Base-by-base conservation (phyloP, 2,888 invertebrate genomes). In the Odontocerum albicorne region DNA sequence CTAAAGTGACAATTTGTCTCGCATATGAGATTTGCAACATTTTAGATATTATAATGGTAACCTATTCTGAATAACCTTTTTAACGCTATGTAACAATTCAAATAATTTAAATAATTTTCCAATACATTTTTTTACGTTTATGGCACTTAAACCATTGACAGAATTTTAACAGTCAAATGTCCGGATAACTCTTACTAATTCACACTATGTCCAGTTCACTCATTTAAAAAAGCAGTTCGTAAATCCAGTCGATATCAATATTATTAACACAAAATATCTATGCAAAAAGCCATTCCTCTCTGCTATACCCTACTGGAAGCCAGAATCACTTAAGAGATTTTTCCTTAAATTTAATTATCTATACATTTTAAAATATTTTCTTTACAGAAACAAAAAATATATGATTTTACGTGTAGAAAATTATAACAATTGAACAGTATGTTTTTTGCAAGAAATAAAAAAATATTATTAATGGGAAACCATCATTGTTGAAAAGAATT, bases 111-210 rank as follows among this genome's bases (percentile, higher is more conserved):
- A 15, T 32, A 15, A 17, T 35, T 35, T 19, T 21, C 21, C 21
- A 46, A n/a, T 20, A 15, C 21, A 46, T 32, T 32, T 35, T 46
- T 21, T 35, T 16, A 19, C 35, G 33, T 33, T 32, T 35, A 46
- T 46, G 46, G 46, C 46, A 46, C 46, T 46, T 46, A 15, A 4
- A 33, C 46, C 35, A 46, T 46, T 46, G 46, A 46, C 46, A 46
- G 46, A 46, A 10, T 39, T 7, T 35, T 27, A n/a, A 42, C 42
- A 22, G 42, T 42, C 42, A 42, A 22, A 42, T 21, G 21, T 42
- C 27, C 16, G 10, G 27, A 27, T 7, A 27, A 27, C 27, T 27
- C 13, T 22, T 42, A 27, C 21, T 42, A 42, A 27, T 42, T 17
- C 39, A 20, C 39, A 13, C n/a, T 13, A 19, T n/a, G 31, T 12